Evolutionary conservation across 2,888 invertebrate genomes (phyloP), one percentile per base, ranked within the genome.

Genomic region (Lamellibrachia satsuma): DNA sequence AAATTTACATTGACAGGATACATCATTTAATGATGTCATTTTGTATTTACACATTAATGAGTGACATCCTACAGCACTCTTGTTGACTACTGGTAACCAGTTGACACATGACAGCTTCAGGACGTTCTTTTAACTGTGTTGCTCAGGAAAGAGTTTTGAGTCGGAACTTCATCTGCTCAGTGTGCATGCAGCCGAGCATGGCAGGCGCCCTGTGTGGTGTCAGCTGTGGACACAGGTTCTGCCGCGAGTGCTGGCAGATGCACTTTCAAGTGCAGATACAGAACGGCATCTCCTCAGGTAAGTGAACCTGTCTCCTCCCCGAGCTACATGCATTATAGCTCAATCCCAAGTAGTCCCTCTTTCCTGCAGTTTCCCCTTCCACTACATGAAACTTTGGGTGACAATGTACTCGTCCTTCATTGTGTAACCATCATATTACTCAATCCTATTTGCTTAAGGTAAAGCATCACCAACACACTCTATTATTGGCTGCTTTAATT

Each of bases 211-310:
- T 75, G 75, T 75, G 75, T 75, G 75, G 75, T 6, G 75, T 75
- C 75, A 90, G 98, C 27, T 99, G 99, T 97, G 98, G 98, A 52
- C 99, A 99, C 97, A 97, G 97, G 94, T 99, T 99, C 97, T 99
- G 99, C 97, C 98, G 98, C 96, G 98, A 98, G 94, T 99, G 99
- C 97, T 99, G 99, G 99, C 97, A 98, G 93, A 98, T 98, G 97
- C 98, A 99, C 97, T 98, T 99, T 97, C 98, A 99, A 97, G 98
- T 98, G 95, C 99, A 99, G 97, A 98, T 99, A 95, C 97, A 97
- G 97, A 98, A 98, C 97, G 98, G 98, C 97, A 97, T 97, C 93
- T 97, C 97, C n/a, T 97, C 97, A 94, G 97, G 97, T 97, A 93
- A 75, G 94, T 94, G 52, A 57, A 9, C 60, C 27, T 91, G 1